These are phyloP conservation scores for Zoanthus gigantus DNA, from an alignment of 92 coral and sea anemone species.

Conservation along the genomic window DNA sequence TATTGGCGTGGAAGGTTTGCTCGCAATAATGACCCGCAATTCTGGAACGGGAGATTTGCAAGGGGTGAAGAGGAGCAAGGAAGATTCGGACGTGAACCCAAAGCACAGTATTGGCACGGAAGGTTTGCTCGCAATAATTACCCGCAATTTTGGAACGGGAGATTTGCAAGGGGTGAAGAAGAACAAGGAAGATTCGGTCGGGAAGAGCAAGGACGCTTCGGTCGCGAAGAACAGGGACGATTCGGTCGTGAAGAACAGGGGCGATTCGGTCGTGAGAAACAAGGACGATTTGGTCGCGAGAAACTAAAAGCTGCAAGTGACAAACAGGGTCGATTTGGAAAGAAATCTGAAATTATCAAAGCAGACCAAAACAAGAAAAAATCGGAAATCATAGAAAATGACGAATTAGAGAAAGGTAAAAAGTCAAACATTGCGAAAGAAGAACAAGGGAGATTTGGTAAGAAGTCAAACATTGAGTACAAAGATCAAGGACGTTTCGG, in stretches of 20 bases:
- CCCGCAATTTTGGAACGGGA: constrained; percentile 24
- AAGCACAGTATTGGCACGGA: constrained; percentile 27
- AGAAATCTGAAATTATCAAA: constrained; percentile 27
- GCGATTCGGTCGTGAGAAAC: constrained; percentile 39
- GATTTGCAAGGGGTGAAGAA: constrained; percentile 9
- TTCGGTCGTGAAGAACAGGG: constrained; percentile 46
- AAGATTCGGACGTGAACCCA: constrained; percentile 20
- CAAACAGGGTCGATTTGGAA: constrained; percentile 21
- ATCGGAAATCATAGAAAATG: not conserved
- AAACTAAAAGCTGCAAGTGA: not conserved
- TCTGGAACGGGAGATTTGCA: constrained; percentile 25
- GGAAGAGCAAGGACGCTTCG: constrained; percentile 32
- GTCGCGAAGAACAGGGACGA: constrained; percentile 41
- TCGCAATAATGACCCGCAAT: constrained; percentile 12
- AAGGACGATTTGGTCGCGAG: constrained; percentile 43
- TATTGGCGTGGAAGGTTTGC: constrained; percentile 30
- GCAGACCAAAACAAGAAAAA: constrained; percentile 1
- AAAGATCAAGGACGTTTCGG: constrained; percentile 33
- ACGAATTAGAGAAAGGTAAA: not conserved
- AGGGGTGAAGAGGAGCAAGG: constrained; percentile 5
- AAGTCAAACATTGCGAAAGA: constrained; percentile 21
- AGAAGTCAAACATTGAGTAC: not conserved
- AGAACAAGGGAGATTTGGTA: constrained; percentile 38
- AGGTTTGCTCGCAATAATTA: constrained; percentile 18
- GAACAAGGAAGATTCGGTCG: constrained; percentile 34